A percentile compares a stretch with the other conserved stretches of the same genome.
Evolutionary conservation across 2,797 vertebrate genomes (phyloP).

Genomic region (Eleutherodactylus coqui): DNA sequence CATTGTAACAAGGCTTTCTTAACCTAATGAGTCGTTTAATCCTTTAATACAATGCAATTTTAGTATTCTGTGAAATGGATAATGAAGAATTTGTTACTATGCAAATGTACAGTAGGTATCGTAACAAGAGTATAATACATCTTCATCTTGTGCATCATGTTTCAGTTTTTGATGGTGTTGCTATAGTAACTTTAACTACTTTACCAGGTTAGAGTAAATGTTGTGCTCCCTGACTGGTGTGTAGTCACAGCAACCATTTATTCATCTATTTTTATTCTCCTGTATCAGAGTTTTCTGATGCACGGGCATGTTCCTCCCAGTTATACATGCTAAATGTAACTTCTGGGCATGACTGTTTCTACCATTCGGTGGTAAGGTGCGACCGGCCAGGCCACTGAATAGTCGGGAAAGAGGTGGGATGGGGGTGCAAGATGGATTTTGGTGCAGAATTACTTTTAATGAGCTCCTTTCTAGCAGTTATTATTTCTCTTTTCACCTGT

Average conservation of each 20-base stretch:
- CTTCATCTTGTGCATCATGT: background rate
- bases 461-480: too few species aligned
- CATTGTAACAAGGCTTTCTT: background rate
- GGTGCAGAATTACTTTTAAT: too few species aligned
- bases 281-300: too few species aligned
- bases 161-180: conserved; percentile 1
- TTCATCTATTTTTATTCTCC: background rate
- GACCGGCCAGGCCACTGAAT: too few species aligned
- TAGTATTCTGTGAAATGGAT: background rate
- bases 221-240: background rate
- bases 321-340: too few species aligned
- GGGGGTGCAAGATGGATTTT: too few species aligned
- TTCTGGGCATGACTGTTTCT: too few species aligned
- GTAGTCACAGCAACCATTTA: conserved; percentile 17
- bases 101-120: background rate
- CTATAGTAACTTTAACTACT: conserved; percentile 10
- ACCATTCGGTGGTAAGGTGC: too few species aligned
- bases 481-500: too few species aligned
- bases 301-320: too few species aligned
- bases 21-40: background rate
- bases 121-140: background rate
- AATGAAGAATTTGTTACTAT: background rate
- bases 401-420: too few species aligned
- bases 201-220: background rate
- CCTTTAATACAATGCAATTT: background rate